A percentile compares a stretch with the other conserved stretches of the same genome.
These are phyloP conservation scores for Ommatoiulus sabulosus DNA, from an alignment of 2,888 invertebrate species.

Conservation along the genomic window DNA sequence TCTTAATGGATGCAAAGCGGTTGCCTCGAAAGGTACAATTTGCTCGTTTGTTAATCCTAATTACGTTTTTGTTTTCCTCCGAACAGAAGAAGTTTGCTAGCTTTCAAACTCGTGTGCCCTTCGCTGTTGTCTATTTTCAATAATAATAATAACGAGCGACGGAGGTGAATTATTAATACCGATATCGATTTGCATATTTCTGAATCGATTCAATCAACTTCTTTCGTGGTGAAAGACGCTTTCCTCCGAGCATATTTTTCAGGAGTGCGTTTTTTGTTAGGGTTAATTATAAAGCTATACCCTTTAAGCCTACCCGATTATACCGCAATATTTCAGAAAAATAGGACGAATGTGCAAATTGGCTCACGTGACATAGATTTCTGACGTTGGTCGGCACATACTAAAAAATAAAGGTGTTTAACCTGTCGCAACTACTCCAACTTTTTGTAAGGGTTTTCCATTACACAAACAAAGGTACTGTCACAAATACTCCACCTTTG, in stretches of 20 bases:
- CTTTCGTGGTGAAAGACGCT: background rate
- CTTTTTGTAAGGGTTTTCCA: too few relatives aligned
- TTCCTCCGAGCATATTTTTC: background rate
- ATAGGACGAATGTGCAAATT: too few relatives aligned
- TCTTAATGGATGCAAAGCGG: conserved; percentile 20
- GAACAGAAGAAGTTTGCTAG: background rate
- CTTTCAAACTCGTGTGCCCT: background rate
- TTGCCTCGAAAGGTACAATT: conserved; percentile 25
- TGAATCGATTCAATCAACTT: conserved; percentile 35
- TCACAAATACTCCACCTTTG: too few relatives aligned
- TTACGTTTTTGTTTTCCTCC: background rate
- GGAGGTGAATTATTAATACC: background rate
- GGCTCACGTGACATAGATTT: too few relatives aligned
- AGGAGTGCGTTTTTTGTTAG: conserved; percentile 10
- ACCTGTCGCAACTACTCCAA: too few relatives aligned
- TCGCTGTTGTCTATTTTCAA: conserved; percentile 41
- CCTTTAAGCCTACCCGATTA: too few relatives aligned
- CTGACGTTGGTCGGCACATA: too few relatives aligned
- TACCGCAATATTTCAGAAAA: too few relatives aligned
- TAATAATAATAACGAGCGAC: conserved; percentile 13
- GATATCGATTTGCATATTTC: conserved; percentile 41
- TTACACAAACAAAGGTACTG: too few relatives aligned
- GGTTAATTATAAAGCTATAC: too few relatives aligned
- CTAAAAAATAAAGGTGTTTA: too few relatives aligned
- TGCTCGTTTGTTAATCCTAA: conserved; percentile 37